Conservation (phyloP, 2,113 vertebrate genomes). For the Cyanoderma ruficeps region DNA sequence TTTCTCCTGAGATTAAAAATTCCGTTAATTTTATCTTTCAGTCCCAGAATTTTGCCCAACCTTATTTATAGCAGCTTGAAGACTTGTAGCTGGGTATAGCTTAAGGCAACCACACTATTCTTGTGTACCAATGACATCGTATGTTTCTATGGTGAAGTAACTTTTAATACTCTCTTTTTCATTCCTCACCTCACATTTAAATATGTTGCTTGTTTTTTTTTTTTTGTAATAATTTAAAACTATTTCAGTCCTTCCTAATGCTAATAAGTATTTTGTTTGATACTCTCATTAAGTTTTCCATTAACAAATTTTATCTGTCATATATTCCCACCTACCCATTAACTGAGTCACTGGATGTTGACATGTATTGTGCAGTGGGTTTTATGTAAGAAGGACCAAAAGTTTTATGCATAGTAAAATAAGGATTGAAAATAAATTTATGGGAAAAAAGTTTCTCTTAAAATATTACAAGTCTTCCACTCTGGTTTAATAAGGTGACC, state of each 20-base stretch:
- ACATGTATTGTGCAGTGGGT: not conserved
- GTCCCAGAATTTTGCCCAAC: conserved; percentile 22
- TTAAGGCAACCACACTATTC: conserved; percentile 54
- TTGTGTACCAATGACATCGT: conserved; percentile 24
- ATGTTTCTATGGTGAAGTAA: conserved; percentile 64
- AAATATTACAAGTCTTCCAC: not conserved
- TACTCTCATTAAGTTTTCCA: conserved; percentile 54
- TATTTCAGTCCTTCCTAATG: conserved; percentile 46
- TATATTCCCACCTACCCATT: conserved; percentile 55
- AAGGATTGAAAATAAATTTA: not conserved
- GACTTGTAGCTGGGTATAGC: conserved; percentile 41
- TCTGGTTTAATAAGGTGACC: not conserved
- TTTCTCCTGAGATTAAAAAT: conserved; percentile 39
- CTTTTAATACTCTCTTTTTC: conserved; percentile 42
- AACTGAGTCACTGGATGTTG: conserved; percentile 64
- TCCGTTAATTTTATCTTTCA: conserved; percentile 40
- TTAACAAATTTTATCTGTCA: conserved; percentile 61
- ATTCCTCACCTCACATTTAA: conserved; percentile 30
- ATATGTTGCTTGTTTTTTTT: not conserved
- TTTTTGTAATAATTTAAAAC: conserved; percentile 20
- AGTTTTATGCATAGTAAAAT: conserved; percentile 18
- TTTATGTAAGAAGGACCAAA: conserved; percentile 52
- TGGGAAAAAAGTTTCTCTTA: not conserved
- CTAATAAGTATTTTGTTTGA: conserved; percentile 53
- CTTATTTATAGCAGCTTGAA: conserved; percentile 56